Conservation (phyloP, 2,797 vertebrate species). For the Enteromius treurensis region DNA sequence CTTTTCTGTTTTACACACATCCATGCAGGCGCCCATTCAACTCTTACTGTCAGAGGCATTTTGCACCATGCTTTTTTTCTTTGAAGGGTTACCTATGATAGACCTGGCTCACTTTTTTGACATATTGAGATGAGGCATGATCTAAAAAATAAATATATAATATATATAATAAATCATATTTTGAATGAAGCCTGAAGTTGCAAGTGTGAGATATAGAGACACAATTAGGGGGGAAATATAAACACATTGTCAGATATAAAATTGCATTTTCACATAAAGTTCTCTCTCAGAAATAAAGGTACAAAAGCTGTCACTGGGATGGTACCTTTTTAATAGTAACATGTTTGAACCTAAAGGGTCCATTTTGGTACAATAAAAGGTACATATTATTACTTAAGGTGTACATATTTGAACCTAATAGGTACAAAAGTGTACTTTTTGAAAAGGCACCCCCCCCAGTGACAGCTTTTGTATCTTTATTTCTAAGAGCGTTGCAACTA, state of each 20-base stretch:
- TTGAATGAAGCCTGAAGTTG: background rate
- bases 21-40: slow-evolving; percentile 55
- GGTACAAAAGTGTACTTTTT: too few relatives aligned
- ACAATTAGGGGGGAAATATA: background rate
- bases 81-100: background rate
- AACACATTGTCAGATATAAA: background rate
- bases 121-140: background rate
- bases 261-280: background rate
- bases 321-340: too few relatives aligned
- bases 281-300: too few relatives aligned
- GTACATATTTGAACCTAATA: too few relatives aligned
- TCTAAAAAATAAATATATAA: background rate
- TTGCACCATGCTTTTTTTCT: background rate
- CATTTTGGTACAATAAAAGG: too few relatives aligned
- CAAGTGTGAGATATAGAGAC: background rate
- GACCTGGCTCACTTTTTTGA: background rate
- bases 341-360: too few relatives aligned
- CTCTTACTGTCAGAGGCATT: slow-evolving; percentile 46
- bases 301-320: too few relatives aligned
- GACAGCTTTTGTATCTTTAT: too few relatives aligned
- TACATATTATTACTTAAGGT: too few relatives aligned
- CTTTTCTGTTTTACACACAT: slow-evolving; percentile 42
- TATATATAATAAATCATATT: background rate
- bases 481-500: background rate
- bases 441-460: too few relatives aligned